phyloP scores from a whole-genome alignment of 2,888 invertebrate genomes.

The Heliconius sara region DNA sequence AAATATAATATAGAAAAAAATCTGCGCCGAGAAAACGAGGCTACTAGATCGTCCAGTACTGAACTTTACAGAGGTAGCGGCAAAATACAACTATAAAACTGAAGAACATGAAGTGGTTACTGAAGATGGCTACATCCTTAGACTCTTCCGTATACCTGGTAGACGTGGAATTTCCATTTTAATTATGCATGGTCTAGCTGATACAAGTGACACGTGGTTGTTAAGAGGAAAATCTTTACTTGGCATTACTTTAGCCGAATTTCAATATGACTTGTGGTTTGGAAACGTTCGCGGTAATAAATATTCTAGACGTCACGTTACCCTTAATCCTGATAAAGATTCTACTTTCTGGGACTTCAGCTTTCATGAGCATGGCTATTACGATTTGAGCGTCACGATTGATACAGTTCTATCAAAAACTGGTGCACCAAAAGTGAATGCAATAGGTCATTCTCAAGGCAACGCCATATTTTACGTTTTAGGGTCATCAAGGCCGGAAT shows the following conservation, averaged over 20 bases:
- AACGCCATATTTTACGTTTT: neutral
- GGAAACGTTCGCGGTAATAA: neutral
- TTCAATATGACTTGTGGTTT: neutral
- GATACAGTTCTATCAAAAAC: too few species aligned
- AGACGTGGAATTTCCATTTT: too few species aligned
- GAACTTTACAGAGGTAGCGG: neutral
- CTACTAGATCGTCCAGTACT: neutral
- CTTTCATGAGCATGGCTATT: neutral
- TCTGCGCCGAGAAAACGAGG: neutral
- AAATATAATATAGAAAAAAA: neutral
- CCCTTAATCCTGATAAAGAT: neutral
- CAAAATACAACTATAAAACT: neutral
- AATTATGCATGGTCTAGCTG: neutral
- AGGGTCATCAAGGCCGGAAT: too few species aligned
- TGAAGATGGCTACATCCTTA: neutral
- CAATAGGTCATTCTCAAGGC: neutral
- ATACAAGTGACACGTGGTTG: neutral
- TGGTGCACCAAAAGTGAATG: neutral
- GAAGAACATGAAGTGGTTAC: neutral
- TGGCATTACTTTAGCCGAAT: neutral
- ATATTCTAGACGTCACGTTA: slow-evolving; percentile 4
- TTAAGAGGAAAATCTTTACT: neutral
- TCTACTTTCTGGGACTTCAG: neutral
- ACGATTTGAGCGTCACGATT: too few species aligned
- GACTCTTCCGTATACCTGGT: neutral